Evolutionary conservation across 2,797 vertebrate genomes (phyloP).

Genomic region (Sebastes paucispinis): DNA sequence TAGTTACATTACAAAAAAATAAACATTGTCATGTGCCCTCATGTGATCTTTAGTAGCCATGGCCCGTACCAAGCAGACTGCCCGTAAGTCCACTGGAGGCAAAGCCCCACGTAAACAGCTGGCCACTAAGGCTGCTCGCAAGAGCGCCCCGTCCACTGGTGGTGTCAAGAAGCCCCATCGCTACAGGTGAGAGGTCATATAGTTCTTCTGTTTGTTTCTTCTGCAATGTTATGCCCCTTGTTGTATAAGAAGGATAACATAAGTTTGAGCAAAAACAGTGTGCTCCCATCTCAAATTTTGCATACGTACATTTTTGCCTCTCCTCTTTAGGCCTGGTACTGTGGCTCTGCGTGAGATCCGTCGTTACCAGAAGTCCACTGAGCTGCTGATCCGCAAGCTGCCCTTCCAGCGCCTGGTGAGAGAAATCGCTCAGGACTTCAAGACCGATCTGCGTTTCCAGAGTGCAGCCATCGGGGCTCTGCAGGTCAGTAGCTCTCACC

Average conservation of each 20-base stretch:
- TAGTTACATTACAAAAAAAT: background rate
- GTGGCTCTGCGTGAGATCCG: conserved; percentile 88
- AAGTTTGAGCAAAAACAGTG: background rate
- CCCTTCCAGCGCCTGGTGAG: conserved; percentile 88
- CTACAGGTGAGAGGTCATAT: conserved; percentile 75
- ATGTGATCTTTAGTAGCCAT: conserved; percentile 73
- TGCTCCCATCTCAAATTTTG: background rate
- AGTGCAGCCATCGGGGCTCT: conserved; percentile 87
- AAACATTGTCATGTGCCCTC: background rate
- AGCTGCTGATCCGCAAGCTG: conserved; percentile 86
- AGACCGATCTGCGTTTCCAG: conserved; percentile 88
- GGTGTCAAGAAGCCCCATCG: conserved; percentile 89
- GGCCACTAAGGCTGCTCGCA: conserved; percentile 86
- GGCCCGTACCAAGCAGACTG: conserved; percentile 88
- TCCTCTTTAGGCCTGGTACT: conserved; percentile 80
- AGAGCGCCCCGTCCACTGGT: conserved; percentile 86
- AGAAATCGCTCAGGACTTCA: conserved; percentile 89
- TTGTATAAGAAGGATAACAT: background rate
- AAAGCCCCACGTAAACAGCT: conserved; percentile 87
- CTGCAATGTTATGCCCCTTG: background rate
- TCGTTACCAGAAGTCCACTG: conserved; percentile 88
- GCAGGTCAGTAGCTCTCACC: conserved; percentile 69
- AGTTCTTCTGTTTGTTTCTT: background rate
- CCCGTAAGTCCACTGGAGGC: conserved; percentile 86
- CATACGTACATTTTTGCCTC: background rate